These are phyloP conservation scores for Biston betularia DNA, from an alignment of 2,888 invertebrate genomes.

Conservation along the genomic window DNA sequence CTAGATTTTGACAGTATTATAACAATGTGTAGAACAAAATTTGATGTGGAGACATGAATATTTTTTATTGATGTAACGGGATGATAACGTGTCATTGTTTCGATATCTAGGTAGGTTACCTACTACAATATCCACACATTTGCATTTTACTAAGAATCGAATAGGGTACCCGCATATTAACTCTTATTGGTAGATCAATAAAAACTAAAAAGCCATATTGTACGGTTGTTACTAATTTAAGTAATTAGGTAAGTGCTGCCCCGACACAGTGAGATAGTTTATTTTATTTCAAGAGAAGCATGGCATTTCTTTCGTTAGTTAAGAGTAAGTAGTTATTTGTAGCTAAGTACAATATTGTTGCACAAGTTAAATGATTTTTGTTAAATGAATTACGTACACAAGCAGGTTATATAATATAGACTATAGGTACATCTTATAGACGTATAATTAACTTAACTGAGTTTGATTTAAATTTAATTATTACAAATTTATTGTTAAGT, in stretches of 20 bases:
- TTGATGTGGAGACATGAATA: neutral
- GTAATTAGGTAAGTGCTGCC: constrained; percentile 47
- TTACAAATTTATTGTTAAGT: no score
- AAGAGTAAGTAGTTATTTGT: constrained; percentile 45
- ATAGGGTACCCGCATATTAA: neutral
- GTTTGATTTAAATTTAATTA: no score
- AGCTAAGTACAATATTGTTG: constrained; percentile 33
- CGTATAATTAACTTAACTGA: no score
- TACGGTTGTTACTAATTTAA: constrained; percentile 46
- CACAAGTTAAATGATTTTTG: constrained; percentile 26
- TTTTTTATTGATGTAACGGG: neutral
- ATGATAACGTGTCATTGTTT: constrained; percentile 12
- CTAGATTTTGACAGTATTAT: constrained; percentile 14
- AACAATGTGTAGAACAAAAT: neutral
- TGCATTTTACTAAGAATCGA: constrained; percentile 2
- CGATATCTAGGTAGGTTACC: no score
- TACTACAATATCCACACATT: neutral
- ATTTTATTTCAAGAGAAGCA: constrained; percentile 56
- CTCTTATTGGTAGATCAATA: constrained; percentile 5
- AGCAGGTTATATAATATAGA: no score
- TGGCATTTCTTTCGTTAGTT: constrained; percentile 73
- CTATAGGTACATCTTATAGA: no score
- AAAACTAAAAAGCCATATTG: constrained; percentile 20
- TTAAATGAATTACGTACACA: constrained; percentile 10
- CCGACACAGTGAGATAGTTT: constrained; percentile 63